Conservation (phyloP, 1,140 invertebrate species). For the Berghia stephanieae region DNA sequence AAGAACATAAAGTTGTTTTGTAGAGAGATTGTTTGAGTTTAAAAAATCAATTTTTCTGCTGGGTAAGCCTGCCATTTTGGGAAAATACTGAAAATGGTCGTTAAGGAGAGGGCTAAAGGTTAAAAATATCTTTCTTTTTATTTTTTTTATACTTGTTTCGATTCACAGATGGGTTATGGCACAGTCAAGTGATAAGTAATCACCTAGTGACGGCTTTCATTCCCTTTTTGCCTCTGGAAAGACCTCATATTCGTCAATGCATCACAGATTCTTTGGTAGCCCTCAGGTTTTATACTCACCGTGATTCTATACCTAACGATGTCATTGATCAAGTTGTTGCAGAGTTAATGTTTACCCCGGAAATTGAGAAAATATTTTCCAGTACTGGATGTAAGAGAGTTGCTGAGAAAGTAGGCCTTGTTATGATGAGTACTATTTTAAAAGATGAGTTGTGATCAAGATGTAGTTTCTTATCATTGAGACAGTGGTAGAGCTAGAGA, state of each 20-base stretch:
- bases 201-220: constrained; percentile 91
- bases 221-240: constrained; percentile 92
- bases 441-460: too few relatives aligned
- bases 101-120: neutral
- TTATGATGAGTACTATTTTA: too few relatives aligned
- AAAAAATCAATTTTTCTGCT: neutral
- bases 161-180: constrained; percentile 48
- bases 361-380: constrained; percentile 41
- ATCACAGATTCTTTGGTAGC: constrained; percentile 65
- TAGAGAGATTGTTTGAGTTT: neutral
- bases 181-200: constrained; percentile 77
- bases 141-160: neutral
- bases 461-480: too few relatives aligned
- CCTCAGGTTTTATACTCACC: constrained; percentile 34
- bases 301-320: constrained; percentile 26
- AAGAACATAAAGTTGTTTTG: neutral
- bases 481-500: too few relatives aligned
- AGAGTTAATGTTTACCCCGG: constrained; percentile 41
- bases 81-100: too few relatives aligned
- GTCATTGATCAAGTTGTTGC: constrained; percentile 41
- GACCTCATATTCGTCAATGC: constrained; percentile 82
- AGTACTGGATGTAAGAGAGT: constrained; percentile 52
- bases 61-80: neutral
- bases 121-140: neutral
- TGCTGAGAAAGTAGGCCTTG: constrained; percentile 45